Conservation (phyloP, 2,797 vertebrate species). For the Anguilla anguilla region DNA sequence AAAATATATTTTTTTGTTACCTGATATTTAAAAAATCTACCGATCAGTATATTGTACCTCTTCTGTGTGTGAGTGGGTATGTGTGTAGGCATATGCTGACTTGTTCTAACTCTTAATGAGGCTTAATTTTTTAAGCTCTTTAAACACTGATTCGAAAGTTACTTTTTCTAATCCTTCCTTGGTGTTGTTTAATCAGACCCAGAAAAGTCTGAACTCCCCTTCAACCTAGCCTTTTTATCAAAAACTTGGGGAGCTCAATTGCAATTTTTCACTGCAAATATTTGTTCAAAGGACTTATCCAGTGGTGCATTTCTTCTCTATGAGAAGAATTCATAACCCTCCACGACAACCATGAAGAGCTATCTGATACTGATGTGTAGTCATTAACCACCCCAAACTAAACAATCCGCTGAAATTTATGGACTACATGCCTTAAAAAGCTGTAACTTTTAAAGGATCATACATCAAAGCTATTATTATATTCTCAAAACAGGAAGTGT, state of each 20-base stretch:
- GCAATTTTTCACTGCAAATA: background rate
- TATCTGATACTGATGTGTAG: background rate
- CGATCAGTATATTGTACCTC: background rate
- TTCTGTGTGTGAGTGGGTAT: background rate
- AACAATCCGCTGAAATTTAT: background rate
- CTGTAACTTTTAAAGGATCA: background rate
- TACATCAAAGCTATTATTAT: background rate
- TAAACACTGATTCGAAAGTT: background rate
- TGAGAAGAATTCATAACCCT: background rate
- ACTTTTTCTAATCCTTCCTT: background rate
- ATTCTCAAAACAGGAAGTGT: background rate
- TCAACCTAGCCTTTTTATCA: background rate
- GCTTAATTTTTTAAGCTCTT: constrained; percentile 6
- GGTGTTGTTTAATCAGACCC: background rate
- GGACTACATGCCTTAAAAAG: background rate
- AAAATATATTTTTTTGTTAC: background rate
- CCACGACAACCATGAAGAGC: background rate
- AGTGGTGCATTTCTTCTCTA: background rate
- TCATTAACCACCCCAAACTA: background rate
- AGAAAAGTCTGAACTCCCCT: constrained; percentile 9
- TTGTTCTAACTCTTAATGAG: background rate
- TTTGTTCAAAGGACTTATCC: background rate
- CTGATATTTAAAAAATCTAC: background rate
- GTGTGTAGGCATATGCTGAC: background rate
- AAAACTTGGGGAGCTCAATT: background rate